Conservation (phyloP, 2,888 invertebrate species). For the Ptychoptera contaminata region DNA sequence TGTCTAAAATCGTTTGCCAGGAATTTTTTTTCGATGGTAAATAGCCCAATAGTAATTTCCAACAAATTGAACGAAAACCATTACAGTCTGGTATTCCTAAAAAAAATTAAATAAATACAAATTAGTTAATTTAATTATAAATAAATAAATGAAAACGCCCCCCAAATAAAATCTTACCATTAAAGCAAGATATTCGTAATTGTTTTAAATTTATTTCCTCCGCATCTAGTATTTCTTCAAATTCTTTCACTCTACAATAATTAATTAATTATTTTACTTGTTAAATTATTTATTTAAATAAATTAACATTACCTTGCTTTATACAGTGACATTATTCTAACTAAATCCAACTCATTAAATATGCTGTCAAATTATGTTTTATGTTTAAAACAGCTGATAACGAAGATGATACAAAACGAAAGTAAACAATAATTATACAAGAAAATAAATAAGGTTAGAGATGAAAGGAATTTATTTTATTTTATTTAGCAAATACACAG, state of each 20-base stretch:
- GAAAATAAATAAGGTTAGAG: too few relatives aligned
- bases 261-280: too few relatives aligned
- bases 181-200: slow-evolving; percentile 57
- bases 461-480: too few relatives aligned
- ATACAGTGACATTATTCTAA: slow-evolving; percentile 23
- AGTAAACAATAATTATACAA: too few relatives aligned
- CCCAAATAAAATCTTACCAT: slow-evolving; percentile 40
- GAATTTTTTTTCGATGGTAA: slow-evolving; percentile 50
- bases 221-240: slow-evolving; percentile 52
- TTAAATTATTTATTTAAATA: too few relatives aligned
- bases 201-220: slow-evolving; percentile 54
- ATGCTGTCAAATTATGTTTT: background rate
- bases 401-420: too few relatives aligned
- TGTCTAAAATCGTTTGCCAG: slow-evolving; percentile 51
- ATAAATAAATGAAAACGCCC: slow-evolving; percentile 7
- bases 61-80: slow-evolving; percentile 66
- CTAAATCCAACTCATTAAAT: background rate
- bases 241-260: slow-evolving; percentile 70
- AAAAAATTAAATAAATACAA: slow-evolving; percentile 10
- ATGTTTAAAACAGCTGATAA: too few relatives aligned
- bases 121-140: background rate
- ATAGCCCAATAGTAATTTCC: slow-evolving; percentile 80
- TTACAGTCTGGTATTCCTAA: slow-evolving; percentile 79
- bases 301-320: slow-evolving; percentile 22
- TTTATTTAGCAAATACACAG: too few relatives aligned